A percentile compares a stretch with the other conserved stretches of the same genome.
These are phyloP conservation scores for Luehdorfia chinensis DNA, from an alignment of 1,140 invertebrate species.

Conservation along the genomic window DNA sequence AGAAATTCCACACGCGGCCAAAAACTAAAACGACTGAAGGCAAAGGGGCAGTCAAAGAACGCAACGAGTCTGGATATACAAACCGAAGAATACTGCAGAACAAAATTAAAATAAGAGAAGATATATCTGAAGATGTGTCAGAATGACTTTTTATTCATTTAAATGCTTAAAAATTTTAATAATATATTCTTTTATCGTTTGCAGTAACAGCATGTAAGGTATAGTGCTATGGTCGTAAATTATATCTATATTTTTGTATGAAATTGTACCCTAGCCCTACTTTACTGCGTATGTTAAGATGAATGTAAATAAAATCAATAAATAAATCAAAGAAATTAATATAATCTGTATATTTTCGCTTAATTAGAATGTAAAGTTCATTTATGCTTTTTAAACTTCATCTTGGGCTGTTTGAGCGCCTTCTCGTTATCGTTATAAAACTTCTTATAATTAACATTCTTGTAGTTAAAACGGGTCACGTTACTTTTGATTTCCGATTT, in stretches of 20 bases:
- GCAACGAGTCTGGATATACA: constrained; percentile 45
- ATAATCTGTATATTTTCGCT: constrained; percentile 29
- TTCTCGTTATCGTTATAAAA: constrained; percentile 38
- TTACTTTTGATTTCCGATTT: constrained; percentile 19
- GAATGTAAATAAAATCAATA: constrained; percentile 10
- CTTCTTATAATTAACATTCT: constrained; percentile 47
- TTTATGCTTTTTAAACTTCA: constrained; percentile 45
- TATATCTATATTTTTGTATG: constrained; percentile 1
- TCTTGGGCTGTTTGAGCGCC: constrained; percentile 34
- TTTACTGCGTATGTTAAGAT: neutral
- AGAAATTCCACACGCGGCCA: constrained; percentile 35
- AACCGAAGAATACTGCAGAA: constrained; percentile 44
- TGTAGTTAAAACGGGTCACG: constrained; percentile 37
- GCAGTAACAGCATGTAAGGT: neutral
- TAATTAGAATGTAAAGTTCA: constrained; percentile 28
- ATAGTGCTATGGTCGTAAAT: neutral
- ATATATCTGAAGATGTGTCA: constrained; percentile 59
- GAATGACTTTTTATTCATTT: constrained; percentile 48
- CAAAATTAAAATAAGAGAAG: constrained; percentile 57
- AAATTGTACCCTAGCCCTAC: neutral
- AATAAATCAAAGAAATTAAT: constrained; percentile 19
- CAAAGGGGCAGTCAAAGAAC: constrained; percentile 53
- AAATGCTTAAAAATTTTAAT: too few relatives aligned
- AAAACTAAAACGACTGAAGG: constrained; percentile 42
- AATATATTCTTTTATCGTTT: too few relatives aligned